These are phyloP conservation scores for Pedetes capensis DNA, from an alignment of 2,113 vertebrate species.

Conservation along the genomic window DNA sequence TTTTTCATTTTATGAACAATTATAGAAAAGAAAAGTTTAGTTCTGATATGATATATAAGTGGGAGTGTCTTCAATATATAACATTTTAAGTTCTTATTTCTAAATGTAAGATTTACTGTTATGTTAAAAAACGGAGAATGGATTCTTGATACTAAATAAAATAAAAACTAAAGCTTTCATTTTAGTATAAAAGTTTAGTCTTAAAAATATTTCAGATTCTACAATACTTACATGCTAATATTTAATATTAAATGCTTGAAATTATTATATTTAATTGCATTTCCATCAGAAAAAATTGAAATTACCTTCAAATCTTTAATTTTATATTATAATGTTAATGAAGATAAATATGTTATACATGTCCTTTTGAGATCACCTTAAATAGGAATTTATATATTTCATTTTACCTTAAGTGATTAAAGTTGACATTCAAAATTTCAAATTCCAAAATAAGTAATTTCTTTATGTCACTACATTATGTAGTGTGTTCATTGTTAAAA, in stretches of 20 bases:
- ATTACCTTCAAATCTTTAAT: not conserved
- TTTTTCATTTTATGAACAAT: constrained; percentile 64
- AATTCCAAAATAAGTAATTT: not conserved
- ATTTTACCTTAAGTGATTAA: not conserved
- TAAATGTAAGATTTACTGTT: not conserved
- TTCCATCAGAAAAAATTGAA: not conserved
- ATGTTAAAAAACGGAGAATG: not conserved
- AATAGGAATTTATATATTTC: not conserved
- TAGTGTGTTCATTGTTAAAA: not conserved
- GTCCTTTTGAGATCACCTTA: not conserved
- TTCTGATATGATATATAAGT: not conserved
- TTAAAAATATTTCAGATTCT: constrained; percentile 20
- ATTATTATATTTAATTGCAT: constrained; percentile 9
- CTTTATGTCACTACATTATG: not conserved
- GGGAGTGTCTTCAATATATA: not conserved
- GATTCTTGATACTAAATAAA: not conserved
- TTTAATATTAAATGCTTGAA: not conserved
- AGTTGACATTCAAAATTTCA: constrained; percentile 1
- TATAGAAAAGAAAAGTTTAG: constrained; percentile 53
- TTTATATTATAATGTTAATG: not conserved
- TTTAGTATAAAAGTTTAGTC: constrained; percentile 6
- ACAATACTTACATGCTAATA: not conserved
- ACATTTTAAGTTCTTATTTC: constrained; percentile 39
- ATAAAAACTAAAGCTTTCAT: not conserved
- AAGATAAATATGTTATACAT: not conserved